Evolutionary conservation across 2,113 vertebrate genomes (phyloP), one percentile per base, ranked within the genome.

Genomic region (Trochalopteron elliotii): DNA sequence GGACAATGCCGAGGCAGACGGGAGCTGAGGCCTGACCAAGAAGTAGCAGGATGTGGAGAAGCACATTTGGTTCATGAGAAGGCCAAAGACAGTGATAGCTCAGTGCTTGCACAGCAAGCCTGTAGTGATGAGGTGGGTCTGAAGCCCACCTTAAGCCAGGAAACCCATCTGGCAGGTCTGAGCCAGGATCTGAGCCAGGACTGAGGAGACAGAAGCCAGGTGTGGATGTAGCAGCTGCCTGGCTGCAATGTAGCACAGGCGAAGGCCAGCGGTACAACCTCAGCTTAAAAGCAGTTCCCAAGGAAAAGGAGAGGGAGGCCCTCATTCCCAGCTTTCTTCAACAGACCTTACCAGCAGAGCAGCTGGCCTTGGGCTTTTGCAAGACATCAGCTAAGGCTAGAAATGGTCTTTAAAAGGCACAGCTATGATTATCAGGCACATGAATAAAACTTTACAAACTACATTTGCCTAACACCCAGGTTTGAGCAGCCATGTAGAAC

Each of bases 181-280:
- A 63, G 57, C 12, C 72, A 68, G 27, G 18, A 59, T 59, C 27
- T 30, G 39, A 49, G 57, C 33, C n/a, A 89, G 65, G 27, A 71
- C 0, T 1, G 3, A 82, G 44, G 25, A 69, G 21, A 16, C 0
- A 31, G 45, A 44, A 85, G n/a, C 23, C 40, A 78, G 25, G 7
- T 42, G 35, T 18, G 33, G 47, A 45, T 30, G n/a, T 23, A 63
- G 47, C 13, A 20, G 61, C 27, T 67, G n/a, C 2, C 44, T 27
- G 35, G 61, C 35, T 76, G 31, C 0, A 0, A 35, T 35, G 52
- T 6, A 67, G 52, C 37, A 50, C 25, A 17, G 44, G 42, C 0
- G 0, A 83, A 21, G 25, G 24, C 20, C 35, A 69, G 50, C 0
- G 0, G 23, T 52, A 74, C 30, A 74, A 49, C 14, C 55, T 61